Percentiles rank a stretch among this genome's conserved stretches.
Evolutionary conservation across 2,113 vertebrate species (phyloP).

Genomic region (Eulemur macaco): DNA sequence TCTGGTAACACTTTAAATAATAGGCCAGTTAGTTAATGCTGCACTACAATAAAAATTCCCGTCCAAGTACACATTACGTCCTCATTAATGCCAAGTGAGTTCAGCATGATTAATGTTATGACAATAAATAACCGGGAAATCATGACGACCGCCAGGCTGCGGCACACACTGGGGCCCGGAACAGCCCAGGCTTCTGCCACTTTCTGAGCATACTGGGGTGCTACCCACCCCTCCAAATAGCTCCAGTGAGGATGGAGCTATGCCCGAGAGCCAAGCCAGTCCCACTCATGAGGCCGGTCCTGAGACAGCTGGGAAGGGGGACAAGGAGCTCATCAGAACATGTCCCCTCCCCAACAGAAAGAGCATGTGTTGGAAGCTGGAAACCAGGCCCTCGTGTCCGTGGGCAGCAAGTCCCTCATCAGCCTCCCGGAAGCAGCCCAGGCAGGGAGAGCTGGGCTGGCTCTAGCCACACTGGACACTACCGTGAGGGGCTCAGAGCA

Average conservation of each 20-base stretch:
- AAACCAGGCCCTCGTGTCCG: background rate
- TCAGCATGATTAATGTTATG: slow-evolving; percentile 88
- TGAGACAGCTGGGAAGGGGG: background rate
- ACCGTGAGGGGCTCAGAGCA: background rate
- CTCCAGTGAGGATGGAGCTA: background rate
- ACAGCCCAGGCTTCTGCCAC: background rate
- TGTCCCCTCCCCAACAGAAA: background rate
- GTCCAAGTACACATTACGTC: slow-evolving; percentile 87
- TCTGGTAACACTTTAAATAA: slow-evolving; percentile 91
- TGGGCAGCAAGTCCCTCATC: background rate
- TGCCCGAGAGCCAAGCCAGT: background rate
- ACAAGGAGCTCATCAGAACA: background rate
- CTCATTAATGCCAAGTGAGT: slow-evolving; percentile 87
- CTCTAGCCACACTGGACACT: background rate
- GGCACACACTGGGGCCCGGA: slow-evolving; percentile 71
- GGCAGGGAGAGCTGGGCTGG: background rate
- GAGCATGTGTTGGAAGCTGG: background rate
- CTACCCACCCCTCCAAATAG: background rate
- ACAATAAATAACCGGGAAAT: slow-evolving; percentile 85
- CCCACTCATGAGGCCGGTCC: background rate
- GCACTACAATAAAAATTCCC: slow-evolving; percentile 87
- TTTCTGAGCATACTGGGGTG: background rate
- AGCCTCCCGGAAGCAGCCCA: background rate
- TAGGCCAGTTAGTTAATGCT: slow-evolving; percentile 88
- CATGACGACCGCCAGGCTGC: slow-evolving; percentile 75